Conservation (phyloP, 2,113 vertebrate genomes). For the Microcebus ravelobensis region DNA sequence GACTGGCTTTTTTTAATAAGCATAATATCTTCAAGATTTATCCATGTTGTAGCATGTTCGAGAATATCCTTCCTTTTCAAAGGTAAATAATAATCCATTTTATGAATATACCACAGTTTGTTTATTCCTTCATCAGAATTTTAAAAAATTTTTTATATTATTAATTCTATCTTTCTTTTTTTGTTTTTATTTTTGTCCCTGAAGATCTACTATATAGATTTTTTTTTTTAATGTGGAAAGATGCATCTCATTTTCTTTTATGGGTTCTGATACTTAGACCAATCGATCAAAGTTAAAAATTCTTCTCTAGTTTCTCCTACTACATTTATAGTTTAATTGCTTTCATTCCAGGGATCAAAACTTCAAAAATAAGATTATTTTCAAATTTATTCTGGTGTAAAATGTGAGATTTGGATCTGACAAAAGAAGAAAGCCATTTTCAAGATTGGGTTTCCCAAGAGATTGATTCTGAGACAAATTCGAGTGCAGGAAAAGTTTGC, state of each 20-base stretch:
- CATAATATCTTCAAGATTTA: neutral
- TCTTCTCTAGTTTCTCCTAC: slow-evolving; percentile 10
- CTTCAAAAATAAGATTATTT: neutral
- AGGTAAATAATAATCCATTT: neutral
- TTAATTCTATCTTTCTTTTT: too few relatives aligned
- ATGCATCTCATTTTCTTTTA: neutral
- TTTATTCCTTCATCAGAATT: neutral
- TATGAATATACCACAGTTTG: neutral
- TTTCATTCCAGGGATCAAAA: too few relatives aligned
- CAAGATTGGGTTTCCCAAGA: neutral
- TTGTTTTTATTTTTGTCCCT: too few relatives aligned
- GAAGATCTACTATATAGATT: neutral
- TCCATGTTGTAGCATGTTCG: neutral
- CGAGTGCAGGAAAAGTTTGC: neutral
- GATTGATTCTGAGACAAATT: neutral
- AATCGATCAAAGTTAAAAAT: neutral
- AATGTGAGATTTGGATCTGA: neutral
- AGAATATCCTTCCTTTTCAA: slow-evolving; percentile 32
- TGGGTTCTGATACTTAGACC: neutral
- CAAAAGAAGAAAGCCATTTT: neutral
- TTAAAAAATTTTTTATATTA: neutral
- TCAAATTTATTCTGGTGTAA: neutral
- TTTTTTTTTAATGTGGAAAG: slow-evolving; percentile 22
- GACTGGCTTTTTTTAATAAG: neutral
- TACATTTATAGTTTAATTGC: neutral